These are phyloP conservation scores for Tauraco erythrolophus DNA, from an alignment of 2,113 vertebrate species.

Conservation along the genomic window DNA sequence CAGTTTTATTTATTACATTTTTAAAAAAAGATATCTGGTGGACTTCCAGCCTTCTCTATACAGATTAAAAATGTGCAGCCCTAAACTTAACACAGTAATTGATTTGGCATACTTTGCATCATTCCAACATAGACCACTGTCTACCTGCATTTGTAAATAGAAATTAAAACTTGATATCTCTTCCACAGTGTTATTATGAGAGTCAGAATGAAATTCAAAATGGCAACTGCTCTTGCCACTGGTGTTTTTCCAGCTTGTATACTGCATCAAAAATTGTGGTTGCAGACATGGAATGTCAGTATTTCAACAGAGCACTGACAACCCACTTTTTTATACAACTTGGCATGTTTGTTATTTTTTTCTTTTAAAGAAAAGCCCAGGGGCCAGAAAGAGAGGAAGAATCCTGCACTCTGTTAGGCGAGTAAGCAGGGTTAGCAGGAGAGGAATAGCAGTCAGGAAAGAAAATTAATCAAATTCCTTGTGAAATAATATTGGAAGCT, in stretches of 20 bases:
- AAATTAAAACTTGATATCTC: slow-evolving; percentile 44
- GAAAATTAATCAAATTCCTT: slow-evolving; percentile 27
- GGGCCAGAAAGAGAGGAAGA: slow-evolving; percentile 57
- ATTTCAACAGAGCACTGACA: slow-evolving; percentile 50
- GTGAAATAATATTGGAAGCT: slow-evolving; percentile 10
- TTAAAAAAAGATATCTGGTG: not conserved
- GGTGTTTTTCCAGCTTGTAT: slow-evolving; percentile 72
- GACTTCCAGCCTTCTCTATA: not conserved
- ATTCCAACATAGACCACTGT: slow-evolving; percentile 50
- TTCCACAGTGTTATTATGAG: not conserved
- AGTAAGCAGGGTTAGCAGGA: not conserved
- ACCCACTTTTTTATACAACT: slow-evolving; percentile 60
- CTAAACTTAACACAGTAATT: not conserved
- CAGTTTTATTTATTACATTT: not conserved
- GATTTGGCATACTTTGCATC: slow-evolving; percentile 13
- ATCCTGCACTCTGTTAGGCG: slow-evolving; percentile 4
- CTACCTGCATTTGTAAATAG: slow-evolving; percentile 60
- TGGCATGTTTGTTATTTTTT: slow-evolving; percentile 71
- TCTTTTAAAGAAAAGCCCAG: slow-evolving; percentile 69
- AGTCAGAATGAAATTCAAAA: slow-evolving; percentile 61
- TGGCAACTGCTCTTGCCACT: slow-evolving; percentile 82
- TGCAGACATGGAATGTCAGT: slow-evolving; percentile 40
- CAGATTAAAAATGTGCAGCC: not conserved
- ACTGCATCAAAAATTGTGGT: slow-evolving; percentile 42
- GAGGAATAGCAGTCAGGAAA: not conserved